Percentiles rank a stretch among this genome's conserved stretches.
phyloP scores from a whole-genome alignment of 2,888 invertebrate genomes.

The Hemaris fuciformis region DNA sequence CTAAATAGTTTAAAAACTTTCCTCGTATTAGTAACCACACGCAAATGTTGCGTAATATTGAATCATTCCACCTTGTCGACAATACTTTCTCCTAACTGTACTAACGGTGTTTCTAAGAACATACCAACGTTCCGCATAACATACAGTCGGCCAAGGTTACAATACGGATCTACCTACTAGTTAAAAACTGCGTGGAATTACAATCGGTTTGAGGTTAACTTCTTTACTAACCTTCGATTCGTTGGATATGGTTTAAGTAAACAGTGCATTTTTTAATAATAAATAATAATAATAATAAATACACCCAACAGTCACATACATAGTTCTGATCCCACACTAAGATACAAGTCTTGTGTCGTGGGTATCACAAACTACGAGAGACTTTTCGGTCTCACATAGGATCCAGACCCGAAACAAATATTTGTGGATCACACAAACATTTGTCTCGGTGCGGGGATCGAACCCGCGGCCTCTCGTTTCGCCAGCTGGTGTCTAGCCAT shows the following conservation, averaged over 20 bases:
- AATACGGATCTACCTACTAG: background rate
- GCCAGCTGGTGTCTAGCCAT: no score
- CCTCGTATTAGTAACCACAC: background rate
- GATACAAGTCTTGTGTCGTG: no score
- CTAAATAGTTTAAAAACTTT: background rate
- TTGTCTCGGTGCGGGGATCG: no score
- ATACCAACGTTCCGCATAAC: background rate
- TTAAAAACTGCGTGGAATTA: background rate
- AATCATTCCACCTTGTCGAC: background rate
- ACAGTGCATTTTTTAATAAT: no score
- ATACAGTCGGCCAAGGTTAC: background rate
- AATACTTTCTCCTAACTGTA: background rate
- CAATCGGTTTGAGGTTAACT: background rate
- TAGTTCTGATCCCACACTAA: no score
- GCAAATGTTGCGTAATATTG: background rate
- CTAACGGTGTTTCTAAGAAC: background rate
- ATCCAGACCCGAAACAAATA: no score
- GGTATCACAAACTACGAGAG: no score
- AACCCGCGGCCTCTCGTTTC: no score
- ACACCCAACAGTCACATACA: no score
- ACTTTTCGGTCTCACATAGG: no score
- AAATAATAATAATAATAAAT: no score
- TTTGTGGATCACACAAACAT: no score
- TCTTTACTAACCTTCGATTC: background rate
- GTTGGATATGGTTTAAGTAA: background rate